Conservation (phyloP, 2,113 vertebrate genomes). For the Rhagologus leucostigma region DNA sequence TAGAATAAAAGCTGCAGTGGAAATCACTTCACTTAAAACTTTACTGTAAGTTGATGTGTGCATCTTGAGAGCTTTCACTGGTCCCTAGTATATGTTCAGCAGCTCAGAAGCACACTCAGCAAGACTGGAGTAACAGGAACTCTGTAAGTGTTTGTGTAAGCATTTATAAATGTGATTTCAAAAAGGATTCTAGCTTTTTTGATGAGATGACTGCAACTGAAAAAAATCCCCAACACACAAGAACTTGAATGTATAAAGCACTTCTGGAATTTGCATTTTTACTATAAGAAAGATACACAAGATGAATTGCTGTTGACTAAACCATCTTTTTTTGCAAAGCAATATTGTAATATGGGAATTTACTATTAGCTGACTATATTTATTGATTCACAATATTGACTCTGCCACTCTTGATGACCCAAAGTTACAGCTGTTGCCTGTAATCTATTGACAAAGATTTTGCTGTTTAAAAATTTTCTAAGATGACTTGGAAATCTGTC, state of each 20-base stretch:
- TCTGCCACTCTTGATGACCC: neutral
- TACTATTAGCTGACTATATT: neutral
- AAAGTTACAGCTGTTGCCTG: neutral
- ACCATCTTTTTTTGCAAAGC: neutral
- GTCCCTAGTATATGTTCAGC: neutral
- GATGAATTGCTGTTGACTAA: neutral
- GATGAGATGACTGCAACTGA: neutral
- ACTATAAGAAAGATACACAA: neutral
- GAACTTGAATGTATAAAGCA: neutral
- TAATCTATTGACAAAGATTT: neutral
- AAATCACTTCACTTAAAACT: neutral
- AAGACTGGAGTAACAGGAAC: neutral
- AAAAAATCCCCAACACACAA: neutral
- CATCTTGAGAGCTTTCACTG: neutral
- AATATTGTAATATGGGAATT: neutral
- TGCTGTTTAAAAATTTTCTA: neutral
- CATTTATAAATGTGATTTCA: neutral
- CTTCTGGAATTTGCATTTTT: neutral
- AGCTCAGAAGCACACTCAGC: neutral
- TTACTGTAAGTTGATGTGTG: neutral
- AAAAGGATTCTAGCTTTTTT: neutral
- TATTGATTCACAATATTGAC: neutral
- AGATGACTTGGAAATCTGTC: neutral
- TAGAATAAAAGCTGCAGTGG: neutral
- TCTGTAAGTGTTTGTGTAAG: neutral